Percentiles rank a stretch among this genome's conserved stretches.
These are phyloP conservation scores for Polydrusus cervinus DNA, from an alignment of 2,888 invertebrate species.

Conservation along the genomic window DNA sequence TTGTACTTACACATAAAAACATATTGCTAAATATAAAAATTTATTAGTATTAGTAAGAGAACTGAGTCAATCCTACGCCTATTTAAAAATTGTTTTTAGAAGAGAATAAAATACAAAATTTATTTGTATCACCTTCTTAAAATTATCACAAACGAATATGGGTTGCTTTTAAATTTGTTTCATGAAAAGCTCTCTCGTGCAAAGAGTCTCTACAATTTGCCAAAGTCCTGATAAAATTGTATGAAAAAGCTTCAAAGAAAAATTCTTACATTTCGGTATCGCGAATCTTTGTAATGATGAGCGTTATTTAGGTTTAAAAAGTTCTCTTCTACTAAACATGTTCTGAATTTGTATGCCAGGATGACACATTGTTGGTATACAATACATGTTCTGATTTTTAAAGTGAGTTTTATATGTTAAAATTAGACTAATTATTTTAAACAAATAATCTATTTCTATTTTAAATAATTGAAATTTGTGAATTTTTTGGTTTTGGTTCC, in stretches of 20 bases:
- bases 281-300: constrained; percentile 13
- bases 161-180: constrained; percentile 15
- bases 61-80: background rate
- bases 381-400: too few species aligned
- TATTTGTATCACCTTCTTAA: background rate
- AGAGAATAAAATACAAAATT: background rate
- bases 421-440: too few species aligned
- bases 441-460: too few species aligned
- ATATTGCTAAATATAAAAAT: too few species aligned
- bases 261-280: background rate
- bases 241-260: constrained; percentile 23
- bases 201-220: constrained; percentile 17
- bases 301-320: constrained; percentile 2
- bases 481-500: too few species aligned
- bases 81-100: background rate
- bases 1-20: too few species aligned
- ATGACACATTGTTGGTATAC: too few species aligned
- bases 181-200: constrained; percentile 1
- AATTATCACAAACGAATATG: constrained; percentile 10
- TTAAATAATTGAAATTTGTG: too few species aligned
- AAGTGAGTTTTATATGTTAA: too few species aligned
- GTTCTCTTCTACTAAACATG: background rate
- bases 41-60: background rate
- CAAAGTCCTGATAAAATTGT: constrained; percentile 20
- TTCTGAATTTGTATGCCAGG: background rate